These are phyloP conservation scores for Hermetia illucens DNA, from an alignment of 1,140 invertebrate genomes.

Conservation along the genomic window DNA sequence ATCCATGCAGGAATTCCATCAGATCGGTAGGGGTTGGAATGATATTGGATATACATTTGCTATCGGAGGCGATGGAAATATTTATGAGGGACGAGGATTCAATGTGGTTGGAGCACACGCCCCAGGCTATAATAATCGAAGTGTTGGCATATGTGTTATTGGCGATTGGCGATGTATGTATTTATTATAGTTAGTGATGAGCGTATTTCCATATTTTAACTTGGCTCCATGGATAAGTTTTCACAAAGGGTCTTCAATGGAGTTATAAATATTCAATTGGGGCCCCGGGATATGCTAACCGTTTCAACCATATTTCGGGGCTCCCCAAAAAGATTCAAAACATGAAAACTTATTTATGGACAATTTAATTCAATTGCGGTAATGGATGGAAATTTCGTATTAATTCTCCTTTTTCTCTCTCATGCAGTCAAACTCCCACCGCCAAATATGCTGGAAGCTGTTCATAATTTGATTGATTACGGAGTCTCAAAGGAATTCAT, in stretches of 20 bases:
- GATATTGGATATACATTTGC: slow-evolving; percentile 48
- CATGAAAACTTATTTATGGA: too few species aligned
- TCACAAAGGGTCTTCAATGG: too few species aligned
- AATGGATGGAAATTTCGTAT: too few species aligned
- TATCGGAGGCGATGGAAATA: slow-evolving; percentile 47
- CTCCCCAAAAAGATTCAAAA: too few species aligned
- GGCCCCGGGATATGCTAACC: too few species aligned
- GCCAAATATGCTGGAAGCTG: slow-evolving; percentile 40
- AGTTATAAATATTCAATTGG: too few species aligned
- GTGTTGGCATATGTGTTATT: slow-evolving; percentile 40
- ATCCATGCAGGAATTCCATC: slow-evolving; percentile 36
- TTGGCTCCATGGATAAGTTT: too few species aligned
- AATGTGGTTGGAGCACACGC: slow-evolving; percentile 42
- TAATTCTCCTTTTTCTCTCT: too few species aligned
- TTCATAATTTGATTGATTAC: slow-evolving; percentile 41
- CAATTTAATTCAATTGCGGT: too few species aligned
- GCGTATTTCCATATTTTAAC: too few species aligned
- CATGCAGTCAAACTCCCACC: slow-evolving; percentile 40
- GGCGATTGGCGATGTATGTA: slow-evolving; percentile 20
- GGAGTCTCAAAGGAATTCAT: slow-evolving; percentile 46
- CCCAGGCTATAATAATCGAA: slow-evolving; percentile 29
- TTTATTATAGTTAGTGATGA: too few species aligned
- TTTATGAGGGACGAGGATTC: slow-evolving; percentile 50
- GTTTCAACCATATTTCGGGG: too few species aligned
- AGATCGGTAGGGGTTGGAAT: slow-evolving; percentile 39